phyloP scores from a whole-genome alignment of 2,888 invertebrate genomes.

The Torymus tubicola region DNA sequence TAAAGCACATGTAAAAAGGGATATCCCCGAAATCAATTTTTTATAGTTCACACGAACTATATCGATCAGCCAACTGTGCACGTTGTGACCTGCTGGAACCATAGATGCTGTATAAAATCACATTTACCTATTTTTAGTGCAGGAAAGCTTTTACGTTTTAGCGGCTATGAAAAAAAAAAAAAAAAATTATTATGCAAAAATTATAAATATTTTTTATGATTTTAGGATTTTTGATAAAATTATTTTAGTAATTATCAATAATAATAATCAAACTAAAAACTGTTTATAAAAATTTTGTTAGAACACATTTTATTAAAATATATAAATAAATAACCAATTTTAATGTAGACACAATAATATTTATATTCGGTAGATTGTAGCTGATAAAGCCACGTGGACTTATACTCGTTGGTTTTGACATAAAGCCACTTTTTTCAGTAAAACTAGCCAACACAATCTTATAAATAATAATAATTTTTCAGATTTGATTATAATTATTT shows the following conservation, averaged over 20 bases:
- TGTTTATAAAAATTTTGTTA: no score
- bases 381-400: not conserved
- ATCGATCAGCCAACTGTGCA: slow-evolving; percentile 34
- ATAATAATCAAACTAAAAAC: no score
- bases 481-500: slow-evolving; percentile 1
- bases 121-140: slow-evolving; percentile 22
- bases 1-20: no score
- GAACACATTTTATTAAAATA: no score
- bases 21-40: not conserved
- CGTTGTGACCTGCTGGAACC: slow-evolving; percentile 59
- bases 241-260: no score
- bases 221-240: no score
- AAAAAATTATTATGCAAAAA: no score
- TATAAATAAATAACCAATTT: no score
- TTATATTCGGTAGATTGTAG: slow-evolving; percentile 4
- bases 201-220: no score
- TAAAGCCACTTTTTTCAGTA: not conserved
- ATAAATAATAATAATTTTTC: not conserved
- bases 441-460: not conserved
- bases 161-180: no score
- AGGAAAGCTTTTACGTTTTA: slow-evolving; percentile 17
- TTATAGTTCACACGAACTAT: slow-evolving; percentile 13
- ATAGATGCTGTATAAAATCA: slow-evolving; percentile 46
- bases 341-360: no score
- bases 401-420: not conserved